Percentiles rank a stretch among this genome's conserved stretches.
Conservation (phyloP, 2,888 invertebrate genomes). For the Achlya flavicornis region DNA sequence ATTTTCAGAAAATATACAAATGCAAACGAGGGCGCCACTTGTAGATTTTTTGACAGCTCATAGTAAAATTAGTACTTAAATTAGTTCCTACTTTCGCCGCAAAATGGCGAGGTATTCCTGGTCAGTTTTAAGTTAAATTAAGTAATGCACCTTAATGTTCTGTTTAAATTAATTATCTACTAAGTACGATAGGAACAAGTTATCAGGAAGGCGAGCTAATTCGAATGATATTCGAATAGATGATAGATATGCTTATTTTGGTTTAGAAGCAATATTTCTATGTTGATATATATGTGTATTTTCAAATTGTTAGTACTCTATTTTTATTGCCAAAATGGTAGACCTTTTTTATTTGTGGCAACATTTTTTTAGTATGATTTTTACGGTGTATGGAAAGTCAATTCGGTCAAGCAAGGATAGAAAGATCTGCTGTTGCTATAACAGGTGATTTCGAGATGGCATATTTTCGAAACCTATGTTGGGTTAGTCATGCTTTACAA, state of each 20-base stretch:
- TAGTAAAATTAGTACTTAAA: not conserved
- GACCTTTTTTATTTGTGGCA: not conserved
- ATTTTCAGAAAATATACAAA: conserved; percentile 1
- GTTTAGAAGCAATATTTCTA: not conserved
- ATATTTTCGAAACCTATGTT: no score
- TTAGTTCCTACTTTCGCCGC: not conserved
- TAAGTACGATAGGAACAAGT: conserved; percentile 3
- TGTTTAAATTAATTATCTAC: conserved; percentile 5
- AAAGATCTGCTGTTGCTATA: no score
- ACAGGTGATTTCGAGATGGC: no score
- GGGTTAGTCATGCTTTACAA: no score
- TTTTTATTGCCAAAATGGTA: not conserved
- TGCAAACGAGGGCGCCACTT: conserved; percentile 1
- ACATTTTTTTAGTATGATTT: not conserved
- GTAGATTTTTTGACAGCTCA: not conserved
- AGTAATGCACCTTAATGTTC: not conserved
- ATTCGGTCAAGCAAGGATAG: no score
- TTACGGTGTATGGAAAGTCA: no score
- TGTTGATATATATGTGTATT: not conserved
- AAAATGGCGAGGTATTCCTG: not conserved
- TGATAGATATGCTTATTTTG: not conserved
- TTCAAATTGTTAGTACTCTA: not conserved
- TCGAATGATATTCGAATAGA: not conserved
- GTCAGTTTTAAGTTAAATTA: not conserved
- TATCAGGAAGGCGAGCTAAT: not conserved